A percentile compares a stretch with the other conserved stretches of the same genome.
phyloP scores from a whole-genome alignment of 2,113 vertebrate genomes.

The Mesitornis unicolor region DNA sequence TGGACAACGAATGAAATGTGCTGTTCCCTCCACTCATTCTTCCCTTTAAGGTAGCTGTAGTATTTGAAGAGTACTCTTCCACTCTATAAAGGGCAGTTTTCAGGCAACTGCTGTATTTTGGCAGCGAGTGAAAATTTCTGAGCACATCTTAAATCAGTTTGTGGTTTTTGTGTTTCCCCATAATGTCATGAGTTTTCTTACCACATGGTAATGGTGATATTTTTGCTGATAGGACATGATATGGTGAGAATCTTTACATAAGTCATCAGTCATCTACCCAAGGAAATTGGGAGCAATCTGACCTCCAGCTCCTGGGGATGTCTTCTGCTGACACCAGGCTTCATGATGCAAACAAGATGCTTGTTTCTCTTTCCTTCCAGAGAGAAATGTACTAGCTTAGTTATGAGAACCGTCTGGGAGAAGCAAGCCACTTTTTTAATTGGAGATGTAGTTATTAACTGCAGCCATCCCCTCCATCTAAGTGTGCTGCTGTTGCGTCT shows the following conservation, averaged over 20 bases:
- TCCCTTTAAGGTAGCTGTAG: neutral
- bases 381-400: neutral
- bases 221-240: neutral
- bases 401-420: neutral
- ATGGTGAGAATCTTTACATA: neutral
- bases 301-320: neutral
- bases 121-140: neutral
- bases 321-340: neutral
- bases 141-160: neutral
- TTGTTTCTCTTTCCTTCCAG: neutral
- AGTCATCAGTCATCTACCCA: neutral
- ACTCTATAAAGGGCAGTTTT: fast-evolving
- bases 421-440: neutral
- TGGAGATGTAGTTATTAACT: neutral
- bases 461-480: neutral
- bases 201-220: fast-evolving
- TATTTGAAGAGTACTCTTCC: neutral
- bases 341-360: neutral
- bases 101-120: too few relatives aligned
- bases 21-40: neutral
- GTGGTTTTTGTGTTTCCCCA: neutral
- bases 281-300: neutral
- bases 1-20: neutral
- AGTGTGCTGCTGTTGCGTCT: neutral
- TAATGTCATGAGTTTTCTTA: neutral